Evolutionary conservation across 23 tunicate genomes (phyloP), one percentile per base, ranked within the genome.

Genomic region (Ascidia mentula): DNA sequence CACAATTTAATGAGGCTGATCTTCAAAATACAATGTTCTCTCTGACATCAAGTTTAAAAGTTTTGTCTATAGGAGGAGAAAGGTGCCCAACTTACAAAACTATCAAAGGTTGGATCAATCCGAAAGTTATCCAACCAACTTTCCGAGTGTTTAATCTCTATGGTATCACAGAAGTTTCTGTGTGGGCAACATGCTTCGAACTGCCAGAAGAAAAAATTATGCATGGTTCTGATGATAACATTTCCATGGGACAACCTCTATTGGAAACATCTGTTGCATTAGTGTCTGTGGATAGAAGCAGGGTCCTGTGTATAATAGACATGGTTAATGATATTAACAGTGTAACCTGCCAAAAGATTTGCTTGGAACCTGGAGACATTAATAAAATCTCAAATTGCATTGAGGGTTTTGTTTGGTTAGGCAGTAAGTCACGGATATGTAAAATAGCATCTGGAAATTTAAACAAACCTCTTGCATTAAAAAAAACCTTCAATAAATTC

Each of bases 121-220:
- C 71, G 6, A 40, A 87, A 3, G 0, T 36, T 3, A 22, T 85
- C 28, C 65, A 9, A 20, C 65, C 65, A 31, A 35, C 26, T 78
- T n/a, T 73, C 32, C 42, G 35, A 72, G 37, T 93, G 69, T 70
- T 87, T 46, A 93, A 93, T 75, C 37, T 93, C 5, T 93, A 93
- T 80, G 98, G 98, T 17, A 88, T 93, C n/a, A 87, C 98, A 20
- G 98, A 93, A 84, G 93, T 93, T 28, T 93, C 98, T 33, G 88
- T 87, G 9, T 93, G 98, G 98, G 88, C 98, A 22, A 73, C 93
- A 3, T 61, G 32, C 17, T 72, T 84, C 79, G 77, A 79, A 72
- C 37, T 92, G 24, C 32, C 46, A n/a, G 31, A 26, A 6, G 69
- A 82, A 22, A 80, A 87, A 18, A 81, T 91, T n/a, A 3, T 77